These are phyloP conservation scores for Limnephilus lunatus DNA, from an alignment of 2,888 invertebrate genomes.

Conservation along the genomic window DNA sequence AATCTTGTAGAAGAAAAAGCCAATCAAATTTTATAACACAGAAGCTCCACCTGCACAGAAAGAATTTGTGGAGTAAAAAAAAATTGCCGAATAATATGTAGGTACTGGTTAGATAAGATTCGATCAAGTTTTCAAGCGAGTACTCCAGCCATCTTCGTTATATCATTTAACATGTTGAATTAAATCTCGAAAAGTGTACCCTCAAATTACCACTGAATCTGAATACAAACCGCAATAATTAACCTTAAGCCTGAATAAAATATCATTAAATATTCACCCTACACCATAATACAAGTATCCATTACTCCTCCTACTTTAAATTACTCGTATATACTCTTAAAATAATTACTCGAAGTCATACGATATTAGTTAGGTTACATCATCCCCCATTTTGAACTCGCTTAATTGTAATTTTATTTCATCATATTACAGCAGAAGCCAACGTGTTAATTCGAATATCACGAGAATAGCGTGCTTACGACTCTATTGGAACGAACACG, in stretches of 20 bases:
- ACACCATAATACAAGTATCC: neutral
- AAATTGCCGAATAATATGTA: no score
- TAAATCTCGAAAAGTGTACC: neutral
- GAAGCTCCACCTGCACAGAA: no score
- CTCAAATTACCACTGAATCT: neutral
- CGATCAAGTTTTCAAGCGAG: neutral
- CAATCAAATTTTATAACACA: no score
- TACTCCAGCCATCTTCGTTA: no score
- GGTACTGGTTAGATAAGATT: neutral
- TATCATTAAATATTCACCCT: neutral
- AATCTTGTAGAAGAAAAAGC: no score
- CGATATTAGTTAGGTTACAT: neutral
- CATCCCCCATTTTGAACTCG: neutral
- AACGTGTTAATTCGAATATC: slow-evolving; percentile 19
- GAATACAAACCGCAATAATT: neutral
- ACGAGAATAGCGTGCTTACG: neutral
- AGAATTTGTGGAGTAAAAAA: no score
- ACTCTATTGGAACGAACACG: neutral
- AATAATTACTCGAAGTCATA: neutral
- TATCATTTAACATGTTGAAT: neutral
- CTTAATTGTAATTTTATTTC: neutral
- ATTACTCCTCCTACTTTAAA: neutral
- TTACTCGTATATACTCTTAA: neutral
- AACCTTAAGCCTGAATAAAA: neutral
- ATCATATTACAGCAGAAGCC: slow-evolving; percentile 10